Conservation (phyloP, 2,888 invertebrate genomes). For the Odontocolon sp. region DNA sequence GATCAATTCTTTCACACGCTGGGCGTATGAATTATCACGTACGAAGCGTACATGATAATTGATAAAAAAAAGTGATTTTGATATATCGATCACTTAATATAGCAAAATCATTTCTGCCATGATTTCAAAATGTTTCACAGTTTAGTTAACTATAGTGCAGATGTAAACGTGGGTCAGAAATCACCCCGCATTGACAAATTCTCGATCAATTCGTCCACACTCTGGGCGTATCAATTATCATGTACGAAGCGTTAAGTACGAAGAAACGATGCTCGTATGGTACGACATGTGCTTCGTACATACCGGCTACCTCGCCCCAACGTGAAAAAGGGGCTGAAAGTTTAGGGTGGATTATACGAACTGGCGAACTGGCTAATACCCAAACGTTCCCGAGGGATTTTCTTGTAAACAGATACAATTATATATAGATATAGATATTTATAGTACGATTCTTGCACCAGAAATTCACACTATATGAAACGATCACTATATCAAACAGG, state of each 20-base stretch:
- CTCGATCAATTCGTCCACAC: constrained; percentile 4
- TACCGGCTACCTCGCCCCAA: constrained; percentile 7
- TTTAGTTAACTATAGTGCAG: too few species aligned
- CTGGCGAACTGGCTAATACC: constrained; percentile 57
- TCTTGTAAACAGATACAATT: constrained; percentile 50
- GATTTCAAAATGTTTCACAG: too few species aligned
- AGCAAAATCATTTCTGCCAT: too few species aligned
- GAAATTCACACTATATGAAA: constrained; percentile 31
- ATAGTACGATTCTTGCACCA: constrained; percentile 18
- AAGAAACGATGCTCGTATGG: constrained; percentile 58
- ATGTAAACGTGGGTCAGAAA: neutral
- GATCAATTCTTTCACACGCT: constrained; percentile 8
- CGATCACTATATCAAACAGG: constrained; percentile 14
- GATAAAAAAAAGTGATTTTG: too few species aligned
- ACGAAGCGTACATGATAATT: too few species aligned
- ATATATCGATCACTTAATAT: too few species aligned
- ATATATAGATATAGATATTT: too few species aligned
- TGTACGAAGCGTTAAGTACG: constrained; percentile 62
- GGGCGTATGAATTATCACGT: constrained; percentile 64
- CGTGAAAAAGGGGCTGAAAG: constrained; percentile 44
- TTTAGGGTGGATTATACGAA: constrained; percentile 55
- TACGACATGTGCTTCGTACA: constrained; percentile 64
- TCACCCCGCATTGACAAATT: constrained; percentile 11
- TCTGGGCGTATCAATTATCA: constrained; percentile 63
- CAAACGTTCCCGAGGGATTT: constrained; percentile 34